Conservation (phyloP, 2,888 invertebrate genomes). For the Epirrhoe tristata region DNA sequence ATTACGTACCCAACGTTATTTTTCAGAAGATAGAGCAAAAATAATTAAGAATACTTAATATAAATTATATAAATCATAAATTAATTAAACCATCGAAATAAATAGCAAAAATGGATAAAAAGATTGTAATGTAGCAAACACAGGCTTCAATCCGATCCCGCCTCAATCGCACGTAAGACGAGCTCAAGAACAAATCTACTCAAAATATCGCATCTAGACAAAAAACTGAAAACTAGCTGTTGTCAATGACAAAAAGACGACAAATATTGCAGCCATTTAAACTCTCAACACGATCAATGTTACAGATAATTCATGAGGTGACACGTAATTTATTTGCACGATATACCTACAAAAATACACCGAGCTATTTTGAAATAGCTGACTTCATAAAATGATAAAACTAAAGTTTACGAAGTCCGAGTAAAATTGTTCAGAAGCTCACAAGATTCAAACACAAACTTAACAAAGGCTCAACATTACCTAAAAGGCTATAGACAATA, state of each 20-base stretch:
- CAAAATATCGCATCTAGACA: constrained; percentile 28
- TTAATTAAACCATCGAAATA: not conserved
- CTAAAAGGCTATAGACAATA: constrained; percentile 56
- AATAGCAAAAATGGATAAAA: constrained; percentile 1
- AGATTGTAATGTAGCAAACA: constrained; percentile 60
- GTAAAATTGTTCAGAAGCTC: constrained; percentile 63
- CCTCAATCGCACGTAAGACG: constrained; percentile 64
- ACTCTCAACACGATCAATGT: constrained; percentile 11
- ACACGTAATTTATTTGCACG: constrained; percentile 23
- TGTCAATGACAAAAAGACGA: constrained; percentile 18
- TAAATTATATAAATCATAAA: too few species aligned
- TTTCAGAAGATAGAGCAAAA: not conserved
- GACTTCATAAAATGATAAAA: constrained; percentile 24
- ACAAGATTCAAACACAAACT: constrained; percentile 63
- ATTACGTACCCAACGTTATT: not conserved
- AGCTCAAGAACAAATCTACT: constrained; percentile 62
- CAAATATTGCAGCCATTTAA: constrained; percentile 21
- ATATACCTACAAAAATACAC: constrained; percentile 17
- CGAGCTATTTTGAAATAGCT: constrained; percentile 34
- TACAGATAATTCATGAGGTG: constrained; percentile 21
- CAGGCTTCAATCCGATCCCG: constrained; percentile 66
- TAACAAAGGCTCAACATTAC: constrained; percentile 63
- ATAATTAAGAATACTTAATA: not conserved
- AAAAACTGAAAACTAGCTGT: constrained; percentile 19
- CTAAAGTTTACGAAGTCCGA: constrained; percentile 28